Conservation (phyloP, 1,140 invertebrate species). For the Drosophila elegans region DNA sequence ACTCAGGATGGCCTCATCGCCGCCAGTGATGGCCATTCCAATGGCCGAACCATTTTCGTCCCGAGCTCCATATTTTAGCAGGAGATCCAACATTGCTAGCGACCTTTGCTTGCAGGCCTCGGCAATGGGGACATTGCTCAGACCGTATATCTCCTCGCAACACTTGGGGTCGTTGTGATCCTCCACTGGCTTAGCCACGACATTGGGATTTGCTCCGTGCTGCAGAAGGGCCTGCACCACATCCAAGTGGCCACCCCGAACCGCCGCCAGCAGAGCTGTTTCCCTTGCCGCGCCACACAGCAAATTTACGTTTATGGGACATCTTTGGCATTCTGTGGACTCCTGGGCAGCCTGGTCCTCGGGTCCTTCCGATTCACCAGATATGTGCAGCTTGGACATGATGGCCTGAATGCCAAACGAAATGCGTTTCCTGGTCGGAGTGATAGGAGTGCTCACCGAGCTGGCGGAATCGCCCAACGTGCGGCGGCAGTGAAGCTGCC, state of each 20-base stretch:
- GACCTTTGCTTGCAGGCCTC: conserved; percentile 90
- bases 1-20: conserved; percentile 76
- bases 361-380: conserved; percentile 53
- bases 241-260: conserved; percentile 90
- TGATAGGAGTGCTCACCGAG: conserved; percentile 64
- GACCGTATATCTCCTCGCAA: conserved; percentile 84
- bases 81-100: conserved; percentile 88
- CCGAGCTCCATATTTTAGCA: conserved; percentile 93
- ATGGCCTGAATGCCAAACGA: conserved; percentile 95
- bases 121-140: conserved; percentile 87
- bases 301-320: conserved; percentile 90
- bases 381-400: conserved; percentile 92
- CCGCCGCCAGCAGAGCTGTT: conserved; percentile 92
- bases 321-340: conserved; percentile 86
- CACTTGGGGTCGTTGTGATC: conserved; percentile 85
- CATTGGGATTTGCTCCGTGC: conserved; percentile 90
- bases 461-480: conserved; percentile 82
- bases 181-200: conserved; percentile 86
- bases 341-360: conserved; percentile 66
- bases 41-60: conserved; percentile 95
- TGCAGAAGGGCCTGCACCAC: conserved; percentile 91
- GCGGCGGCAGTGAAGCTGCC: conserved; percentile 88
- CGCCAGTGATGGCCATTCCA: conserved; percentile 68
- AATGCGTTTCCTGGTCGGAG: conserved; percentile 89
- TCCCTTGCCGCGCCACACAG: conserved; percentile 88